Evolutionary conservation across 2,113 vertebrate genomes (phyloP).

Genomic region (Reinhardtius hippoglossoides): DNA sequence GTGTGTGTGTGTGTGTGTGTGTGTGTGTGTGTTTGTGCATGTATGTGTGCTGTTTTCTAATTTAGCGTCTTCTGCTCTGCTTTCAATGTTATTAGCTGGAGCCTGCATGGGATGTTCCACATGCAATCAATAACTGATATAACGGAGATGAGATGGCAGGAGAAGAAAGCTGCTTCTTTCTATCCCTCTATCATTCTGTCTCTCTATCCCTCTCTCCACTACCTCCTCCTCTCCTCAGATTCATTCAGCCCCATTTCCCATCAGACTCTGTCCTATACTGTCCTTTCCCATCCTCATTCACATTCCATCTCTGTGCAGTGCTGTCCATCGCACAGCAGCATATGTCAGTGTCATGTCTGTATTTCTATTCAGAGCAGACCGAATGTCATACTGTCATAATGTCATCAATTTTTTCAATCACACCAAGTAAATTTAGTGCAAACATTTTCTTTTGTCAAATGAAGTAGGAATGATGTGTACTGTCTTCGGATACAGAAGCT

Average conservation of each 20-base stretch:
- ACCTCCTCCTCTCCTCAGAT: conserved; percentile 30
- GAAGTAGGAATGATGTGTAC: background rate
- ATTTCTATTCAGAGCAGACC: background rate
- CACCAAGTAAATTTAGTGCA: background rate
- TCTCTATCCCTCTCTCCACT: conserved; percentile 3
- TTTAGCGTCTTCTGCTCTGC: conserved; percentile 53
- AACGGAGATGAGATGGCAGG: conserved; percentile 52
- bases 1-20: background rate
- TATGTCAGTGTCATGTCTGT: background rate
- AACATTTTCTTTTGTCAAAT: background rate
- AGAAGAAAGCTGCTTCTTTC: conserved; percentile 34
- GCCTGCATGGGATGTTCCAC: conserved; percentile 57
- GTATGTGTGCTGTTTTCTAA: conserved; percentile 29
- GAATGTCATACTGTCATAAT: background rate
- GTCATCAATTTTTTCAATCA: too few relatives aligned
- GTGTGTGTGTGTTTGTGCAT: background rate
- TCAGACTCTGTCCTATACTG: conserved; percentile 3
- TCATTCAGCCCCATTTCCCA: conserved; percentile 36
- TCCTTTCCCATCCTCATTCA: conserved; percentile 42
- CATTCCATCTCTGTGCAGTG: conserved; percentile 16
- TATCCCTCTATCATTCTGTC: background rate
- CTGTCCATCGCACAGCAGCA: conserved; percentile 6
- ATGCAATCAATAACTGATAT: conserved; percentile 74
- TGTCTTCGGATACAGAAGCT: background rate
- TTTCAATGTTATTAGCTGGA: conserved; percentile 61